Conservation (phyloP, 2,888 invertebrate species). For the Danaus chrysippus region DNA sequence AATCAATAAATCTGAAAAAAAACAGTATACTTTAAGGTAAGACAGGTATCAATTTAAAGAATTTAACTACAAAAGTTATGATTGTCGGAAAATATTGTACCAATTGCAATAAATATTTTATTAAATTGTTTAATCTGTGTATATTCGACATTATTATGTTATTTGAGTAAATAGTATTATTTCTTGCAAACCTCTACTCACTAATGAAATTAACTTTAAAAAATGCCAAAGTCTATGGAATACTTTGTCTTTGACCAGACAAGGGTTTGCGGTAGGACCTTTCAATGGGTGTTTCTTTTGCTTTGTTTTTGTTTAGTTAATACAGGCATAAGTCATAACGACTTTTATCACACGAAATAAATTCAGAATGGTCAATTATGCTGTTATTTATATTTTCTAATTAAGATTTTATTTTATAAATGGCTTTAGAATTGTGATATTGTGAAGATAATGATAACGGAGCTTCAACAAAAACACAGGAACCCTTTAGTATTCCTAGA, state of each 20-base stretch:
- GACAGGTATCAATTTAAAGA: no score
- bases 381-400: conserved; percentile 15
- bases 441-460: conserved; percentile 36
- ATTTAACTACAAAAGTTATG: no score
- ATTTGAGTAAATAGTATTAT: no score
- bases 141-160: no score
- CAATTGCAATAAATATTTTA: no score
- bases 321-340: conserved; percentile 18
- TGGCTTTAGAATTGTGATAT: conserved; percentile 23
- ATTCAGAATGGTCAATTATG: conserved; percentile 30
- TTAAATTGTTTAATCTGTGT: no score
- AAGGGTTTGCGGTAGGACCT: conserved; percentile 35
- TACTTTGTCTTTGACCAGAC: conserved; percentile 11
- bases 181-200: no score
- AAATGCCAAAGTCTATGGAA: no score
- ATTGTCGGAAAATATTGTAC: no score
- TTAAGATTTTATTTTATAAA: conserved; percentile 16
- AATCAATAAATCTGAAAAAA: no score
- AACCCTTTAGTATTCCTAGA: conserved; percentile 87
- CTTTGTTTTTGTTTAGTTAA: conserved; percentile 36
- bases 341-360: conserved; percentile 24
- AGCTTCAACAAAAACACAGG: conserved; percentile 47
- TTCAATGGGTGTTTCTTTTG: conserved; percentile 27
- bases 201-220: no score
- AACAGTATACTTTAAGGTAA: no score